Evolutionary conservation across 2,797 vertebrate genomes (phyloP).

Genomic region (Apogon talboti): DNA sequence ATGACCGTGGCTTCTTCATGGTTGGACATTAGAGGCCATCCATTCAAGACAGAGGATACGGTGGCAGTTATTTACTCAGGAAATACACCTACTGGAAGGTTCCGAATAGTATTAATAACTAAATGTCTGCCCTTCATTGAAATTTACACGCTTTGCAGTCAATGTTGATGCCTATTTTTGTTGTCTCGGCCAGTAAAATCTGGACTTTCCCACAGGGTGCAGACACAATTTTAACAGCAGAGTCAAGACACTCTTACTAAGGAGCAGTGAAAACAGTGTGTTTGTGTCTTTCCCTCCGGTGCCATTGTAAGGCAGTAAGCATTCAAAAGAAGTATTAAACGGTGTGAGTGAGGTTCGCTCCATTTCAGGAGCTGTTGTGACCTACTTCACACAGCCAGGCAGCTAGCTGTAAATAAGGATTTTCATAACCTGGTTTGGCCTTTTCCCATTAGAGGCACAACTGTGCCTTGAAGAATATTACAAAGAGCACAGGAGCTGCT

Average conservation of each 20-base stretch:
- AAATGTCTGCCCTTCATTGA: constrained; percentile 16
- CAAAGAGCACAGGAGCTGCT: constrained; percentile 64
- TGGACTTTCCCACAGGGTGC: constrained; percentile 39
- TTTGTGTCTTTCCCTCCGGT: constrained; percentile 66
- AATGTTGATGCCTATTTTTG: constrained; percentile 15
- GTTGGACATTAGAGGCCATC: constrained; percentile 12
- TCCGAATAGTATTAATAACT: constrained; percentile 15
- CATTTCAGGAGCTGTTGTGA: constrained; percentile 77
- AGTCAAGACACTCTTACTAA: constrained; percentile 35
- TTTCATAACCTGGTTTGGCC: constrained; percentile 79
- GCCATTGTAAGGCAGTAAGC: constrained; percentile 52
- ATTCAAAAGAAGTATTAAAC: constrained; percentile 70
- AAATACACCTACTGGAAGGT: constrained; percentile 15
- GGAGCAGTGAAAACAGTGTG: constrained; percentile 51
- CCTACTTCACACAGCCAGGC: constrained; percentile 81
- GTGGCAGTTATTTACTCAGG: constrained; percentile 2
- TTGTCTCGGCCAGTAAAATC: constrained; percentile 26
- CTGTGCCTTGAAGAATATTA: constrained; percentile 76
- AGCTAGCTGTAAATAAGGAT: constrained; percentile 81
- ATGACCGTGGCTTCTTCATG: constrained; percentile 10
- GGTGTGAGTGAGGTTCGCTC: constrained; percentile 68
- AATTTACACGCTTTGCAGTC: constrained; percentile 27
- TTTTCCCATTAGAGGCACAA: constrained; percentile 79
- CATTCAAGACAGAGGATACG: background rate
- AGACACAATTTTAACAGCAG: constrained; percentile 34